Base-by-base conservation (phyloP, 2,797 vertebrate genomes). In the Morelia viridis region DNA sequence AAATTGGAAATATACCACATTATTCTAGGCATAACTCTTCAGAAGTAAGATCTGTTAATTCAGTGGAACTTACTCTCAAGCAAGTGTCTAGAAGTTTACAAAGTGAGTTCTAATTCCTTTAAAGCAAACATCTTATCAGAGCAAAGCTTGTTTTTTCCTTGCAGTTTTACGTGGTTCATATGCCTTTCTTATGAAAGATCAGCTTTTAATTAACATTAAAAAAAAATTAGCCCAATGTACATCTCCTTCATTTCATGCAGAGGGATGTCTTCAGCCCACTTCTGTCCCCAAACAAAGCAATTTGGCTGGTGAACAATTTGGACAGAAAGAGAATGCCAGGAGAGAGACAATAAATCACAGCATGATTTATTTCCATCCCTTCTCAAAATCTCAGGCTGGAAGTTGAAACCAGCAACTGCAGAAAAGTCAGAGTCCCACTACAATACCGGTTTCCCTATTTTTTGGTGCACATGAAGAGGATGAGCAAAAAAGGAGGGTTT, bases 151-250 rank as follows among this genome's bases (percentile, higher is more conserved):
- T 95, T 96, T 91, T 96, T 96, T 94, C 93, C 8, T 8, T 97
- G 96, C 65, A 5, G 35, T 58, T 57, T 80, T 60, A 97, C 97
- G 94, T 95, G 96, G 92, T 96, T 97, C 96, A 94, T 57, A 11
- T 96, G 96, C 97, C 97, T 97, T 97, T 96, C 96, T 97, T 97
- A 97, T 96, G 97, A 97, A 96, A 97, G 97, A 97, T 96, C 97
- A 97, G 96, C 97, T 97, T 97, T 97, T 98, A 97, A 98, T 97
- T 98, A 98, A 98, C 97, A 97, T 98, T 98, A 97, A n/a, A 12
- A 11, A n/a, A 97, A 97, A 97, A 97, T 97, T 97, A 97, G 97
- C 97, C 97, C 97, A 97, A 97, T 96, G 96, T 96, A 94, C 96
- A 94, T 97, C 96, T 96, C 96, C 96, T 96, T 96, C 97, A 97